Base-by-base conservation (phyloP, 2,113 vertebrate genomes). In the Podilymbus podiceps region DNA sequence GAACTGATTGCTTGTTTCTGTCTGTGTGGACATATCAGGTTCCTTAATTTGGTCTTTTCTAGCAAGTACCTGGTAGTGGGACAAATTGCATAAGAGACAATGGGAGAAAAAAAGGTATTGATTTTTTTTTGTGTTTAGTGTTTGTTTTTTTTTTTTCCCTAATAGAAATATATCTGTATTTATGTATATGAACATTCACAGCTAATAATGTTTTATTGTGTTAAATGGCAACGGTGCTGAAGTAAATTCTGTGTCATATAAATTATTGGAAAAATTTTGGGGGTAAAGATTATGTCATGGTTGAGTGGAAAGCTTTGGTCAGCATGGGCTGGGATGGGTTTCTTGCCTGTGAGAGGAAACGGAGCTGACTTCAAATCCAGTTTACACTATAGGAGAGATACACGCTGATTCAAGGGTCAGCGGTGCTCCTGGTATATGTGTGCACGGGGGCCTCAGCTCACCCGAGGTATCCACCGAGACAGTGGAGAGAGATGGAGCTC, bases 331-430 rank as follows among this genome's bases (percentile, higher is more conserved):
- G 60, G 46, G 35, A 9, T 47, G 60, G 22, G 8, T 64, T 75
- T 76, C 27, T 47, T 80, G 14, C 33, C 40, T 64, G 35, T 33
- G 40, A 64, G 58, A 44, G 24, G 22, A 56, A 38, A 42, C 1
- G 1, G 47, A 80, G 64, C 40, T 86, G 62, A 33, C 42, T 59
- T 76, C 7, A 5, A 24, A 58, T n/a, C 12, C 28, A 27, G 0
- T 44, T 50, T 49, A 12, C 5, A 18, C 25, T 20, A 4, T 1
- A 6, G 20, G 19, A 86, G 68, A 19, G 62, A 35, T 55, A 3
- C 0, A 9, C 11, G 6, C 13, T 12, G 27, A 9, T 40, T 8
- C 12, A 33, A 21, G 28, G 27, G 44, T 33, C 33, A 14, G 40
- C 5, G 23, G 46, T 66, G 40, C 28, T 60, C 53, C 5, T 20